Evolutionary conservation across 2,113 vertebrate species (phyloP).

Genomic region (Phalacrocorax pelagicus): DNA sequence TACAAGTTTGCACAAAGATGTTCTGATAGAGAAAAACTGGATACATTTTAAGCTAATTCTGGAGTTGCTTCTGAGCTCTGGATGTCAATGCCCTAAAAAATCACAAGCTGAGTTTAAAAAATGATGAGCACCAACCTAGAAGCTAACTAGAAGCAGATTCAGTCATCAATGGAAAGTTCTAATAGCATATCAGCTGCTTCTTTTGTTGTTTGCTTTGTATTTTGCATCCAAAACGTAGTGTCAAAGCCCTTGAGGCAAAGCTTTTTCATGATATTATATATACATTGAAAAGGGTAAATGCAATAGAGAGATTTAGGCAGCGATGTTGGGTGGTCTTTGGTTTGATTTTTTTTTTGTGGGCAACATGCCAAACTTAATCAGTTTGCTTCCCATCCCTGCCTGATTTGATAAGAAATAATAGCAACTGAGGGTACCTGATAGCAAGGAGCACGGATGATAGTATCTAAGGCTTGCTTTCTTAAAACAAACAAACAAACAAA

Average conservation of each 20-base stretch:
- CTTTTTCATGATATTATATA: slow-evolving; percentile 19
- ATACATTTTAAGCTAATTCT: neutral
- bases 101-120: neutral
- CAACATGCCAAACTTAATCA: slow-evolving; percentile 20
- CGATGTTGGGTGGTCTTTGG: neutral
- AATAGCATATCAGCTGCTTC: neutral
- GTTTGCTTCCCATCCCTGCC: slow-evolving; percentile 30
- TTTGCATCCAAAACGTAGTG: neutral
- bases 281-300: slow-evolving; percentile 18
- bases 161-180: neutral
- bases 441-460: neutral
- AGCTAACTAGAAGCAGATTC: neutral
- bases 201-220: neutral
- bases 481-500: neutral
- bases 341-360: neutral
- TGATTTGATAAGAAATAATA: slow-evolving; percentile 42
- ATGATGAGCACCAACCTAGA: neutral
- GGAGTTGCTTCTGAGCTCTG: neutral
- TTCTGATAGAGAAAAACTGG: neutral
- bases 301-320: neutral
- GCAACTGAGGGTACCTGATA: neutral
- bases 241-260: neutral
- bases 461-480: neutral
- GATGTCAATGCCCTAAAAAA: neutral
- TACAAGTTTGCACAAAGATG: neutral